These are phyloP conservation scores for Heliconius hortense DNA, from an alignment of 2,888 invertebrate species.

Conservation along the genomic window DNA sequence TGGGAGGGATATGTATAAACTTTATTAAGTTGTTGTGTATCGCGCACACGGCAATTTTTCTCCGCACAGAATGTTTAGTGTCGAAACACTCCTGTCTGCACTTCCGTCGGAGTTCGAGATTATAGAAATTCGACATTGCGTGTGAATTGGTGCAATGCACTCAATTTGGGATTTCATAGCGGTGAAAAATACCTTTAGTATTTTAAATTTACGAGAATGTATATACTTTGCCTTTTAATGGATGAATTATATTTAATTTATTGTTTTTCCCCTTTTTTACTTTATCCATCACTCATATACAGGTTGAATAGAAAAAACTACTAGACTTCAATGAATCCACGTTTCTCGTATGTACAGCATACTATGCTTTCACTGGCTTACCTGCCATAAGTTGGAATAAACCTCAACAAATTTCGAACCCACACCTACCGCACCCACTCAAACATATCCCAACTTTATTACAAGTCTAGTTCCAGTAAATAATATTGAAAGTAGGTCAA, in stretches of 20 bases:
- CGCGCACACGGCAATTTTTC: too few relatives aligned
- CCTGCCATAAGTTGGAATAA: background rate
- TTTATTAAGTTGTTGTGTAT: background rate
- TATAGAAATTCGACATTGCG: too few relatives aligned
- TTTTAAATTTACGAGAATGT: background rate
- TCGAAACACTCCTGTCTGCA: too few relatives aligned
- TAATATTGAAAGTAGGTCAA: constrained; percentile 30
- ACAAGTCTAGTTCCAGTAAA: background rate
- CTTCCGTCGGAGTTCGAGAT: too few relatives aligned
- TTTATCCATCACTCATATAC: background rate
- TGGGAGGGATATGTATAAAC: background rate
- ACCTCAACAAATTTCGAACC: background rate
- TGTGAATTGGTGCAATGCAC: too few relatives aligned
- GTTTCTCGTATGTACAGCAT: too few relatives aligned
- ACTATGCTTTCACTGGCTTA: background rate
- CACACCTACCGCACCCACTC: background rate
- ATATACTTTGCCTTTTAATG: constrained; percentile 1
- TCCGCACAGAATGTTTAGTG: too few relatives aligned
- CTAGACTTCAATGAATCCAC: too few relatives aligned
- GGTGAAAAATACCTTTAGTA: too few relatives aligned
- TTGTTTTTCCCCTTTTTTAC: background rate
- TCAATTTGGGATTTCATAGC: too few relatives aligned
- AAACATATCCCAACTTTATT: background rate
- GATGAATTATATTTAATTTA: constrained; percentile 11
- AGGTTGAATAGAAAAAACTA: background rate